These are phyloP conservation scores for Yponomeuta evonymella DNA, from an alignment of 2,888 invertebrate species.

Conservation along the genomic window DNA sequence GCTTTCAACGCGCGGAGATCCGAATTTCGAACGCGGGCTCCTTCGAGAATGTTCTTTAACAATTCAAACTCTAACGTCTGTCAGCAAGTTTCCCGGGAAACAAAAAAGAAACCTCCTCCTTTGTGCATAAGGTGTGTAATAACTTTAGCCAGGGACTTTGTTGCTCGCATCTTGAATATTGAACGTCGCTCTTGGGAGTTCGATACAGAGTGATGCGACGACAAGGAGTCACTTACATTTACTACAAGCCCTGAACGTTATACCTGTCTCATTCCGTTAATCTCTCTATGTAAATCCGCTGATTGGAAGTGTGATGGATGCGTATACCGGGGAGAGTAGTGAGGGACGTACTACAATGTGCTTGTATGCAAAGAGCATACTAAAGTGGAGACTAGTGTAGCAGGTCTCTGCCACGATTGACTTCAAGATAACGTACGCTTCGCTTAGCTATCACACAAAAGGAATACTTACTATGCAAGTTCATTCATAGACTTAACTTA, in stretches of 20 bases:
- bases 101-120: conserved; percentile 11
- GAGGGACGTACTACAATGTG: conserved; percentile 32
- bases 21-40: background rate
- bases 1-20: conserved; percentile 3
- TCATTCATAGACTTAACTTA: background rate
- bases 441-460: background rate
- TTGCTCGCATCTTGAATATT: conserved; percentile 46
- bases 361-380: conserved; percentile 39
- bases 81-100: conserved; percentile 15
- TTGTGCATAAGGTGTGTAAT: conserved; percentile 17
- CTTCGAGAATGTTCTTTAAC: conserved; percentile 17
- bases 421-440: background rate
- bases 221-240: background rate
- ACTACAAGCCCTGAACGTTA: background rate
- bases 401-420: conserved; percentile 13
- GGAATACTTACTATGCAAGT: background rate
- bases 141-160: conserved; percentile 19
- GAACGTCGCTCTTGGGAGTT: conserved; percentile 44
- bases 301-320: background rate
- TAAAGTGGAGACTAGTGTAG: conserved; percentile 29
- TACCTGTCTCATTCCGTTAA: background rate
- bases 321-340: conserved; percentile 14
- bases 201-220: conserved; percentile 25
- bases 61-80: conserved; percentile 18
- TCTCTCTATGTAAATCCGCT: background rate